Evolutionary conservation across 64 coral and sea anemone species (phyloP), one percentile per base, ranked within the genome.

Genomic region (Actinia equina): DNA sequence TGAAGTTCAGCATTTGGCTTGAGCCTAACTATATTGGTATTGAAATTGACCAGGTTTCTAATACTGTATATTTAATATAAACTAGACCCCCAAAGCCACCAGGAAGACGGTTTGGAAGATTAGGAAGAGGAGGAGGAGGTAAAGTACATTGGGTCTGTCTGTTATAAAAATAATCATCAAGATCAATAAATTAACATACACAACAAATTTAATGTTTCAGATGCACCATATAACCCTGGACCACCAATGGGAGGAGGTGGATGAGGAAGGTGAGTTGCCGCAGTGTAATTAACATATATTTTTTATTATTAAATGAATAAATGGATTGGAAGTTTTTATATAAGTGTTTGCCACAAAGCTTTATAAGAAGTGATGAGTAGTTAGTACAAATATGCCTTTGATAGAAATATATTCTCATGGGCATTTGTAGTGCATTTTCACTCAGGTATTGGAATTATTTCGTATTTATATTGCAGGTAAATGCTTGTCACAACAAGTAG

Each of bases 181-280:
- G 46, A 12, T 57, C 55, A 12, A 2, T 57, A 57, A 12, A 57
- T 57, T 57, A 16, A 57, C 55, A 16, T 11, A 57, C 7, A 65
- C 80, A 45, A 49, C 19, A 83, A 49, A 49, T 1, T 49, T 8
- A 49, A 6, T 46, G 41, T 86, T 56, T 41, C 45, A 91, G 89
- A 44, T 87, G 77, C 76, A 43, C 90, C 90, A 23, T 83, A 92
- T 45, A 92, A 92, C 57, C 90, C 90, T 44, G 90, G 90, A 6
- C 90, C 90, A 69, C 90, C 90, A 52, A 92, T 92, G 90, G 90
- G 88, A 23, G 88, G 89, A 53, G 90, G 55, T 14, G 55, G 90
- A 87, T 92, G 90, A 92, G 90, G 90, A 92, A 87, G 90, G 90
- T 92, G 30, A 0, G 30, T 37, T 37, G 30, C 30, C 30, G 30